Base-by-base conservation (phyloP, 2,888 invertebrate species). In the Stratiomys singularior region DNA sequence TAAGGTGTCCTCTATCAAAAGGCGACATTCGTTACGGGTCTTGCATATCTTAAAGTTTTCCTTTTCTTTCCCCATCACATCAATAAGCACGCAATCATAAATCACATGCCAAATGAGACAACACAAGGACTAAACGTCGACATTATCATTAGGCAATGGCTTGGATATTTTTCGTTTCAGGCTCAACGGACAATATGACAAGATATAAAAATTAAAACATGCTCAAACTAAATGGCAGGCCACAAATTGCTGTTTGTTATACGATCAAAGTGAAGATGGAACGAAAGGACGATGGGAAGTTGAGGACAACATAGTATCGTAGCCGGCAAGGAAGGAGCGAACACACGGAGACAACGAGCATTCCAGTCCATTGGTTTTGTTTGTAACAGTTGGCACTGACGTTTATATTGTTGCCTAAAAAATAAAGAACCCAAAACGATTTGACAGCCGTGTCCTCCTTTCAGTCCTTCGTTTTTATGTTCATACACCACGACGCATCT, bases 331-430 rank as follows among this genome's bases (percentile, higher is more conserved):
- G 13, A 47, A 25, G 21, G 44, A 63, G 47, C 15, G 37, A n/a
- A 30, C 28, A 21, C 15, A 18, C 18, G 69, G 25, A 77, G 77
- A 77, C 78, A 79, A 79, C 79, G 82, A 82, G 84, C 83, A 84
- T 87, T 87, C 87, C 87, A 85, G 85, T 85, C 87, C 87, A 87
- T 87, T 87, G 87, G 85, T 84, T 85, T 83, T 86, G 85, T 87
- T 87, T 84, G 87, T 85, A 87, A 86, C 87, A 87, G 86, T 87
- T 87, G 87, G 85, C 86, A 84, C 83, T 86, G 87, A 87, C 87
- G 85, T 86, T 86, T 79, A 79, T 78, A 78, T 79, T 78, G 77
- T 74, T 72, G 78, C 72, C 76, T 78, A 78, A 80, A 80, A 79
- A 80, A 80, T 74, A 76, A 66, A 78, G 77, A 46, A 56, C 30